phyloP scores from a whole-genome alignment of 2,113 vertebrate species.

The Sorex fumeus region DNA sequence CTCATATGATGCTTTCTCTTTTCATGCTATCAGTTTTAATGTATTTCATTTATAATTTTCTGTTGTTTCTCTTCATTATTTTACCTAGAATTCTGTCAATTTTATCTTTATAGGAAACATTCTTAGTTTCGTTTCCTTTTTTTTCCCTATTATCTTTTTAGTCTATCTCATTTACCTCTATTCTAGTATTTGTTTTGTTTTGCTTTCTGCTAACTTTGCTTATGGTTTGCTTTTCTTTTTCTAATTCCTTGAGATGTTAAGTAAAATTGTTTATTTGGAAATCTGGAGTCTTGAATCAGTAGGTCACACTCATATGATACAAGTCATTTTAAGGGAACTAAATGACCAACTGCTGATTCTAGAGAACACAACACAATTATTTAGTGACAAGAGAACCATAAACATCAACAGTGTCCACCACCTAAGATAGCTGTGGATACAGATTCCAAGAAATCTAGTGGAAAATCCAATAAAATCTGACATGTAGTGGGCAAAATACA shows the following conservation, averaged over 20 bases:
- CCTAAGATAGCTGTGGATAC: neutral
- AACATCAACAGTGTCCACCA: neutral
- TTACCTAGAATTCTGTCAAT: neutral
- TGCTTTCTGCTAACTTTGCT: constrained; percentile 31
- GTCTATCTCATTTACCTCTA: constrained; percentile 39
- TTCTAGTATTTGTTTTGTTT: neutral
- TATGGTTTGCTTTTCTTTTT: constrained; percentile 31
- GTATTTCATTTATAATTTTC: constrained; percentile 21
- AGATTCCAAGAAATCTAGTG: constrained; percentile 52
- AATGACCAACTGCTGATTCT: neutral
- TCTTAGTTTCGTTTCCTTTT: constrained; percentile 28
- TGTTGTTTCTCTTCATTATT: neutral
- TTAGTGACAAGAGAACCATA: constrained; percentile 27
- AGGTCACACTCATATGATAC: neutral
- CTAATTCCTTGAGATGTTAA: constrained; percentile 18
- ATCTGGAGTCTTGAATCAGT: constrained; percentile 14
- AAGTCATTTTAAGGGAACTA: constrained; percentile 32
- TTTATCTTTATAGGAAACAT: neutral
- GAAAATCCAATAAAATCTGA: constrained; percentile 54
- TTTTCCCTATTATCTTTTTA: neutral
- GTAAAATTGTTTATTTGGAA: constrained; percentile 35
- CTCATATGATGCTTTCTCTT: constrained; percentile 5
- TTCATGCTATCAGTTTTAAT: neutral
- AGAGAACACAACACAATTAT: constrained; percentile 22
- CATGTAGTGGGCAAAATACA: constrained; percentile 14